Evolutionary conservation across 2,888 invertebrate genomes (phyloP).

Genomic region (Sturmia bella): DNA sequence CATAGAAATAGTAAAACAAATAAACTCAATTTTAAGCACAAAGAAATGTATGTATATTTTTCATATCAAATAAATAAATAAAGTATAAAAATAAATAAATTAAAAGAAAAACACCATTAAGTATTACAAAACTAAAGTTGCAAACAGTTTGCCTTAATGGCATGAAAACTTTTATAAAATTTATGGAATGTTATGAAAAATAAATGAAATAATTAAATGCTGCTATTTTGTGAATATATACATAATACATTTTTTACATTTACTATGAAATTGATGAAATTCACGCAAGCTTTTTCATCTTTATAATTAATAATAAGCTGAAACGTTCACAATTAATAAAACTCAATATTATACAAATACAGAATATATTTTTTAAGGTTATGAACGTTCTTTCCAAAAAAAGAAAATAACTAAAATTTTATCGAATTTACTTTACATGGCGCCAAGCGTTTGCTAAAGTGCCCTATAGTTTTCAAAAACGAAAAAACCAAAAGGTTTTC

Average conservation of each 20-base stretch:
- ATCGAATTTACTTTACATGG: too few relatives aligned
- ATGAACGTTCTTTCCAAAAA: too few relatives aligned
- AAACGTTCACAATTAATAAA: slow-evolving; percentile 6
- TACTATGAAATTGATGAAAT: slow-evolving; percentile 19
- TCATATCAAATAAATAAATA: slow-evolving; percentile 33
- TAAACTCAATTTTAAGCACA: slow-evolving; percentile 36
- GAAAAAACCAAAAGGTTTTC: too few relatives aligned
- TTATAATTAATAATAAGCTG: slow-evolving; percentile 4
- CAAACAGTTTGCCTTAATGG: slow-evolving; percentile 16
- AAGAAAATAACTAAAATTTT: too few relatives aligned
- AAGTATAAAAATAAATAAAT: slow-evolving; percentile 14
- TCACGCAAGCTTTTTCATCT: slow-evolving; percentile 16
- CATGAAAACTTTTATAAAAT: slow-evolving; percentile 10
- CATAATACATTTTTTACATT: slow-evolving; percentile 8
- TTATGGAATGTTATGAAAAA: slow-evolving; percentile 9
- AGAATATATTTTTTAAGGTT: neutral
- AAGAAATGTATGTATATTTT: slow-evolving; percentile 38
- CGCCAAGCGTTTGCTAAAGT: too few relatives aligned
- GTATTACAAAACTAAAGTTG: slow-evolving; percentile 31
- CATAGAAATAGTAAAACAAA: slow-evolving; percentile 34
- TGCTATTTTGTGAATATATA: slow-evolving; percentile 15
- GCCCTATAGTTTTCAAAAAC: too few relatives aligned
- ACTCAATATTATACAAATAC: neutral
- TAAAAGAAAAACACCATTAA: slow-evolving; percentile 2
- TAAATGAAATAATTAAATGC: neutral